Percentiles rank a stretch among this genome's conserved stretches.
Evolutionary conservation across 2,797 vertebrate genomes (phyloP).

Genomic region (Phataginus tetradactyla): DNA sequence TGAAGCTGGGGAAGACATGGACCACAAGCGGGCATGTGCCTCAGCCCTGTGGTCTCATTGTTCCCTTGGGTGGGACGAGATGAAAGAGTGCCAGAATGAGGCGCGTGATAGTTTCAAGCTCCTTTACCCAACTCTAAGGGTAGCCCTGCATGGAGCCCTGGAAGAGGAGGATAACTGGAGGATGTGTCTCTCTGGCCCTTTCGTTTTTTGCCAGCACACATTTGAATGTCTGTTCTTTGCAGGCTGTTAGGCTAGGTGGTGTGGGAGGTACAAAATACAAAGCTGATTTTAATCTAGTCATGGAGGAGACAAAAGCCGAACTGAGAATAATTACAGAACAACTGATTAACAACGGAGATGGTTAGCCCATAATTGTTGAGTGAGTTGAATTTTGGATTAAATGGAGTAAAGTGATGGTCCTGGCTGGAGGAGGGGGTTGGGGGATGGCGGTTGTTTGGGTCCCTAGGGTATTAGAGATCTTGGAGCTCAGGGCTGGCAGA

Average conservation of each 20-base stretch:
- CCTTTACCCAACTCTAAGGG: background rate
- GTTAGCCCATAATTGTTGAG: background rate
- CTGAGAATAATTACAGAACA: constrained; percentile 49
- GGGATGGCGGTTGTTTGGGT: background rate
- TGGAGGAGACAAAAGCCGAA: constrained; percentile 61
- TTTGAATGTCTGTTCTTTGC: background rate
- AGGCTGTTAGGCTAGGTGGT: constrained; percentile 46
- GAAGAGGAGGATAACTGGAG: background rate
- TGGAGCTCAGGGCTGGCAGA: background rate
- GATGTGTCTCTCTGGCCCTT: background rate
- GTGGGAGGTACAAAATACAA: constrained; percentile 44
- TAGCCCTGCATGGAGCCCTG: background rate
- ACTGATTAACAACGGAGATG: background rate
- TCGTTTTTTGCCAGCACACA: background rate
- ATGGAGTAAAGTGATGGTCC: background rate
- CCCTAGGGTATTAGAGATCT: background rate
- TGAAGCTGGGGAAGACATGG: background rate
- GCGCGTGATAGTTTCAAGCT: background rate
- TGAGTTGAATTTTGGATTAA: background rate
- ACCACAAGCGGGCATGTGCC: too few relatives aligned
- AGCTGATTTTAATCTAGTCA: constrained; percentile 63
- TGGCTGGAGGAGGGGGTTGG: background rate
- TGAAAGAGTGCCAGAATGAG: background rate
- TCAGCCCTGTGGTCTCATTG: background rate
- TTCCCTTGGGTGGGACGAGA: background rate